phyloP scores from a whole-genome alignment of 2,797 vertebrate species.

The Moxostoma hubbsi region DNA sequence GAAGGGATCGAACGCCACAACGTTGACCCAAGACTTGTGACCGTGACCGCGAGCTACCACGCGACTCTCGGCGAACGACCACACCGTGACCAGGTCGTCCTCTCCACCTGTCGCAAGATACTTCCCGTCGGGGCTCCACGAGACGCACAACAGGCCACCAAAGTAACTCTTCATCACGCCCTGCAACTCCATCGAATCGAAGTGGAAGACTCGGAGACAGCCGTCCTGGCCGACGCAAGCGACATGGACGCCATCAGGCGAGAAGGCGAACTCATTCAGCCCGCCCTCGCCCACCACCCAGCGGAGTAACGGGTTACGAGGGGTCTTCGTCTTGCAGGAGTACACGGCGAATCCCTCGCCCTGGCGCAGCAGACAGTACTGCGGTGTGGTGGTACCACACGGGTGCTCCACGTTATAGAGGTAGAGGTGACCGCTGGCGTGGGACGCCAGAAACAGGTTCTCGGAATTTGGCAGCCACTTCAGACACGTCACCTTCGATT shows the following conservation, averaged over 20 bases:
- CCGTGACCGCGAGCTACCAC: slow-evolving; percentile 90
- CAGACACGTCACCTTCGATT: slow-evolving; percentile 90
- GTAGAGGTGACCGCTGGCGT: slow-evolving; percentile 92
- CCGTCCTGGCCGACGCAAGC: slow-evolving; percentile 93
- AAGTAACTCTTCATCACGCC: slow-evolving; percentile 95
- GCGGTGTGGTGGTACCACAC: slow-evolving; percentile 79
- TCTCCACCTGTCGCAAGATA: slow-evolving; percentile 91
- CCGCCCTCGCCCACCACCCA: slow-evolving; percentile 90
- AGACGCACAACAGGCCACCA: slow-evolving; percentile 89
- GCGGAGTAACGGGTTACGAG: slow-evolving; percentile 88
- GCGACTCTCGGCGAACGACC: slow-evolving; percentile 88
- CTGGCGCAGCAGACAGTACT: slow-evolving; percentile 86
- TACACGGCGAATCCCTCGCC: slow-evolving; percentile 91
- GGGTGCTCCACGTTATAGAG: slow-evolving; percentile 89
- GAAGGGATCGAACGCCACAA: slow-evolving; percentile 91
- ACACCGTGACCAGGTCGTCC: slow-evolving; percentile 91
- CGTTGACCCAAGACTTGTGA: slow-evolving; percentile 94
- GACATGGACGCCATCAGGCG: slow-evolving; percentile 86
- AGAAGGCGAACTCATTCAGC: slow-evolving; percentile 92
- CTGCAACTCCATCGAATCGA: slow-evolving; percentile 90
- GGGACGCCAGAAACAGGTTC: slow-evolving; percentile 88
- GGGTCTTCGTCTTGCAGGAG: slow-evolving; percentile 87
- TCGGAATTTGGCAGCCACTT: slow-evolving; percentile 90
- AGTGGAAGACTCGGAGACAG: slow-evolving; percentile 89
- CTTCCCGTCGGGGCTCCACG: slow-evolving; percentile 92